phyloP scores from a whole-genome alignment of 2,888 invertebrate genomes.

The Gastracanthus pulcherrimus region DNA sequence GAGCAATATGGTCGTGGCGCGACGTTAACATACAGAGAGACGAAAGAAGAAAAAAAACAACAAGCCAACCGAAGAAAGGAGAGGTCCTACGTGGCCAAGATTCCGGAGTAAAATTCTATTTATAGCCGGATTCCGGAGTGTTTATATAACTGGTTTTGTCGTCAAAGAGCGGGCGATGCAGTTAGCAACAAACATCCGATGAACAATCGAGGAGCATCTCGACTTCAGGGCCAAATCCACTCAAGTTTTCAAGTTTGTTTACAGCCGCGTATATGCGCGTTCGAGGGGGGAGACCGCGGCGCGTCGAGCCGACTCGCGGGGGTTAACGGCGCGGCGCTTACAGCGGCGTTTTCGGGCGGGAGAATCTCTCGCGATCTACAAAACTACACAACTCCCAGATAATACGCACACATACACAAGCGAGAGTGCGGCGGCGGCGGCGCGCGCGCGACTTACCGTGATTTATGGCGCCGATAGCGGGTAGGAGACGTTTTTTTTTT shows the following conservation, averaged over 20 bases:
- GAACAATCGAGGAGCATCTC: not conserved
- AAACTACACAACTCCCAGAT: no score
- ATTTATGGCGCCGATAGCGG: conserved; percentile 6
- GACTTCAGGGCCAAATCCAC: not conserved
- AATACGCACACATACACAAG: not conserved
- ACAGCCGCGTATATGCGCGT: conserved; percentile 27
- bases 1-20: conserved; percentile 7
- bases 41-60: not conserved
- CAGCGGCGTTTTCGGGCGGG: conserved; percentile 47
- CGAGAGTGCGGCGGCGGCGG: no score
- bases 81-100: conserved; percentile 37
- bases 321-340: conserved; percentile 25
- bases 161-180: not conserved
- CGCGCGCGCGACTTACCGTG: conserved; percentile 46
- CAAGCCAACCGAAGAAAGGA: not conserved
- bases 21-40: no score
- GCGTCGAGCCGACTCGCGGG: not conserved
- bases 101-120: conserved; percentile 28
- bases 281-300: not conserved
- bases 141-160: conserved; percentile 34
- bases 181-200: not conserved
- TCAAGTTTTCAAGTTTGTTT: conserved; percentile 39
- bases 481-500: conserved; percentile 5
- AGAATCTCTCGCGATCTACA: conserved; percentile 16
- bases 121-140: not conserved